Conservation (phyloP, 1,140 invertebrate species). For the Zaprionus davidi region DNA sequence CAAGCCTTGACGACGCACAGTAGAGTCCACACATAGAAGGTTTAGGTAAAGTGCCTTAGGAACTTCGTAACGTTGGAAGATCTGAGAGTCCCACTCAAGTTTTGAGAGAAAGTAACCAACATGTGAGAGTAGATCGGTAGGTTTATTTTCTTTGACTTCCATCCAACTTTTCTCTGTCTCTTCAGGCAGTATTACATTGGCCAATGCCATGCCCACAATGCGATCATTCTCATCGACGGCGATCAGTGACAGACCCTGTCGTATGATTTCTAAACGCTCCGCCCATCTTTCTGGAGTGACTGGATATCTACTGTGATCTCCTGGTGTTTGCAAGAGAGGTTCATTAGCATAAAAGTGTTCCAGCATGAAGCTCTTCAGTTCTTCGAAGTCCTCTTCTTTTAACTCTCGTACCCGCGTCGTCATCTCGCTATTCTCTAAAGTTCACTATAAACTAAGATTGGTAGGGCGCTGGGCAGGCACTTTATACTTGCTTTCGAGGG, state of each 20-base stretch:
- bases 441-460: not conserved
- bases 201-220: slow-evolving; percentile 55
- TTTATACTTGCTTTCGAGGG: not conserved
- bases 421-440: slow-evolving; percentile 11
- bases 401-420: slow-evolving; percentile 31
- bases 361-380: slow-evolving; percentile 45
- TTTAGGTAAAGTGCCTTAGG: slow-evolving; percentile 54
- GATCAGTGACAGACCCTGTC: slow-evolving; percentile 52
- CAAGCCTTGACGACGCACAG: slow-evolving; percentile 50
- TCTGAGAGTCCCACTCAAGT: slow-evolving; percentile 46
- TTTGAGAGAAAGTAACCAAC: slow-evolving; percentile 52
- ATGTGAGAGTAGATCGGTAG: slow-evolving; percentile 41
- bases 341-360: slow-evolving; percentile 60
- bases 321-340: slow-evolving; percentile 57
- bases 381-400: slow-evolving; percentile 19
- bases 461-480: not conserved
- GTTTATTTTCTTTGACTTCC: slow-evolving; percentile 25
- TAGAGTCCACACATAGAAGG: slow-evolving; percentile 47
- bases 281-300: slow-evolving; percentile 14
- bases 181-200: slow-evolving; percentile 31
- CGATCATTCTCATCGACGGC: slow-evolving; percentile 48
- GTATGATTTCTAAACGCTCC: slow-evolving; percentile 36
- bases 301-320: slow-evolving; percentile 19
- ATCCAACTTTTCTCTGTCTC: slow-evolving; percentile 55
- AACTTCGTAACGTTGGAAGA: slow-evolving; percentile 51